A percentile compares a stretch with the other conserved stretches of the same genome.
Conservation (phyloP, 2,113 vertebrate genomes). For the Nycticebus coucang region DNA sequence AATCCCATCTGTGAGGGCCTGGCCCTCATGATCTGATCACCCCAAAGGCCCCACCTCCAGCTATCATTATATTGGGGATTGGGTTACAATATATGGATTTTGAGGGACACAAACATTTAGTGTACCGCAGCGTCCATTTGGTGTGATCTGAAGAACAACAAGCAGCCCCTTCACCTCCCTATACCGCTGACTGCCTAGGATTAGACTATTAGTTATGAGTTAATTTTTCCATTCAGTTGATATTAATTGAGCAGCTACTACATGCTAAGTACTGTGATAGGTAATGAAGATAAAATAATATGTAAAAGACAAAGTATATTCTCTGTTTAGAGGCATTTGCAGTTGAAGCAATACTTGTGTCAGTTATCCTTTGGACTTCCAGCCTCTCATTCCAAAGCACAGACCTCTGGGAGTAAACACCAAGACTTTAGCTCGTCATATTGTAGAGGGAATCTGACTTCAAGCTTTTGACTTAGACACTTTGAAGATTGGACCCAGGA, state of each 20-base stretch:
- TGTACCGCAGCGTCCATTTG: not conserved
- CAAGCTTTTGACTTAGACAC: not conserved
- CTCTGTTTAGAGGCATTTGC: not conserved
- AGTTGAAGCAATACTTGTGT: not conserved
- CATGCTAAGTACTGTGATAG: not conserved
- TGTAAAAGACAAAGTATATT: not conserved
- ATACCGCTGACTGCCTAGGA: not conserved
- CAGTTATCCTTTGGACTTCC: not conserved
- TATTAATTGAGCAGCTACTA: not conserved
- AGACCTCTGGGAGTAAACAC: slow-evolving; percentile 1
- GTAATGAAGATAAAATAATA: not conserved
- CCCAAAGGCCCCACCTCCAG: not conserved
- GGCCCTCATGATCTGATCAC: not conserved
- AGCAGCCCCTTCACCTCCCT: not conserved
- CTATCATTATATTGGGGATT: not conserved
- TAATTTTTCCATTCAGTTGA: not conserved
- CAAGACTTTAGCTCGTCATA: not conserved
- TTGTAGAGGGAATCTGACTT: slow-evolving; percentile 25
- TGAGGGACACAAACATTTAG: too few species aligned
- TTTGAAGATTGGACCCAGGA: not conserved
- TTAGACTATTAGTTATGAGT: not conserved
- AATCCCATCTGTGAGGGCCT: not conserved
- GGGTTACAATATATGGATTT: not conserved
- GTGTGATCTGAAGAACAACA: not conserved
- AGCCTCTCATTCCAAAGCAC: not conserved